Conservation (phyloP, 2,113 vertebrate genomes). For the Eudyptes chrysolophus region DNA sequence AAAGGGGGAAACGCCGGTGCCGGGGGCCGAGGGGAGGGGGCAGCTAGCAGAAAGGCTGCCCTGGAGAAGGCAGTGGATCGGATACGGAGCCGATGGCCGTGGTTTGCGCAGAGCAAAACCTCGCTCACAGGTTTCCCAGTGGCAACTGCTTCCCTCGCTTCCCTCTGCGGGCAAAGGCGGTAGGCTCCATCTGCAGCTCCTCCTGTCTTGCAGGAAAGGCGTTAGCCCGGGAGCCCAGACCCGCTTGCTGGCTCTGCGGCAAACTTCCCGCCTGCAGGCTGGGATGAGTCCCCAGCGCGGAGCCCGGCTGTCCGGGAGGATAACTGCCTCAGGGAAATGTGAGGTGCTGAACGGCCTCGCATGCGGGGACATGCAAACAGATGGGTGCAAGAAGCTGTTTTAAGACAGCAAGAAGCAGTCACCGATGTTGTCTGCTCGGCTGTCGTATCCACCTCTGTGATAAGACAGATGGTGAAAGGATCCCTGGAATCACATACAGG, state of each 20-base stretch:
- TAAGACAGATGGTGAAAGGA: neutral
- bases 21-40: neutral
- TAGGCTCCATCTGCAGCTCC: neutral
- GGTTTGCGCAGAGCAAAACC: neutral
- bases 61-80: neutral
- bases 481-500: neutral
- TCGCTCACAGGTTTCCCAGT: rapidly evolving
- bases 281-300: neutral
- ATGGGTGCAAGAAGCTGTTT: neutral
- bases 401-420: neutral
- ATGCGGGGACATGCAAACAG: neutral
- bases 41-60: neutral
- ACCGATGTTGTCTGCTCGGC: neutral
- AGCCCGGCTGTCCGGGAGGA: neutral
- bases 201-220: neutral
- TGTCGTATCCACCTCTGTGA: neutral
- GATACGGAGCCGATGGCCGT: rapidly evolving
- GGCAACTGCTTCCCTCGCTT: neutral
- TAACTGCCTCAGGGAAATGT: neutral
- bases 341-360: neutral
- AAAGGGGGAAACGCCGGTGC: neutral
- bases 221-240: neutral
- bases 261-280: neutral
- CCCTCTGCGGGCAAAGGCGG: rapidly evolving
- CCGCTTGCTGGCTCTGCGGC: neutral